Conservation (phyloP, 2,888 invertebrate genomes). For the Drosophila bunnanda region DNA sequence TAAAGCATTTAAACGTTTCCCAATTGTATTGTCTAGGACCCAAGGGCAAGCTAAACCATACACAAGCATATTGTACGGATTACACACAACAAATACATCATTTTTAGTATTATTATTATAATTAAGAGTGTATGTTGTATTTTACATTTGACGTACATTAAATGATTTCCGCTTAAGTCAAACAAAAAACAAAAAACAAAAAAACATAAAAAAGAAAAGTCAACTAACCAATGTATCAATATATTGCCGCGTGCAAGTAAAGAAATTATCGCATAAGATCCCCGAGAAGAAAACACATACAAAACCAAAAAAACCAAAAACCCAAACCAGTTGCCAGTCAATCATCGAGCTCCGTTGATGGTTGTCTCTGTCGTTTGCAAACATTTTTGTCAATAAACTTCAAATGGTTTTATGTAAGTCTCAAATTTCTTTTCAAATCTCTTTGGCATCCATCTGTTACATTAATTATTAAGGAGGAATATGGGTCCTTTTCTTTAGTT, state of each 20-base stretch:
- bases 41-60: conserved; percentile 58
- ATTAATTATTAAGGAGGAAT: not conserved
- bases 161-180: conserved; percentile 59
- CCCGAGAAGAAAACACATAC: not conserved
- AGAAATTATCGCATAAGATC: conserved; percentile 33
- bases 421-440: not conserved
- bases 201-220: not conserved
- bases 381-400: conserved; percentile 43
- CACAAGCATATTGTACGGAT: conserved; percentile 46
- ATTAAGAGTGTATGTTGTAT: conserved; percentile 66
- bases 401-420: conserved; percentile 42
- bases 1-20: conserved; percentile 65
- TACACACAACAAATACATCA: conserved; percentile 62
- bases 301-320: not conserved
- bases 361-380: conserved; percentile 45
- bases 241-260: conserved; percentile 45
- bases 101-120: conserved; percentile 41
- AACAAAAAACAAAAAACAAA: not conserved
- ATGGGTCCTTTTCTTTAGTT: too few relatives aligned
- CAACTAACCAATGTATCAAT: conserved; percentile 47
- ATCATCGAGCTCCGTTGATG: conserved; percentile 44
- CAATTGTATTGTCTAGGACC: conserved; percentile 58
- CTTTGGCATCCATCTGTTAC: not conserved
- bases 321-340: conserved; percentile 39
- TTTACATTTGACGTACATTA: conserved; percentile 66